phyloP scores from a whole-genome alignment of 30 jellyfish, hydroid and myxozoan genomes.

The Aurelia sp. region DNA sequence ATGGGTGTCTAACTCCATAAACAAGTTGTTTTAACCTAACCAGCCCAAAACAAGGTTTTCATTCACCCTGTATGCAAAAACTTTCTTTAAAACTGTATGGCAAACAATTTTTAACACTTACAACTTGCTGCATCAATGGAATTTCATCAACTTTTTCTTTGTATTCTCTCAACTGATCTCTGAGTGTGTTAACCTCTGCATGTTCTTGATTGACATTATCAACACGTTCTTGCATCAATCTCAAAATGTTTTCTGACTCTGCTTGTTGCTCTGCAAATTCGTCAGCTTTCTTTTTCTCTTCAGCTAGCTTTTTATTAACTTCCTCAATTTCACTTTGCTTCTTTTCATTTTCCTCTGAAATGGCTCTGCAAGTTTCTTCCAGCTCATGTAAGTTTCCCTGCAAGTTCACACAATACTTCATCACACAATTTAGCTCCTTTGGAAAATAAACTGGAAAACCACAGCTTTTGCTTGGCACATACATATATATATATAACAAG shows the following conservation, averaged over 20 bases:
- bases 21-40: no score
- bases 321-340: not conserved
- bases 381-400: slow-evolving; percentile 3
- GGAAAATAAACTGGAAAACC: no score
- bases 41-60: no score
- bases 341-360: slow-evolving; percentile 1
- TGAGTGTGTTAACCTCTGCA: slow-evolving; percentile 13
- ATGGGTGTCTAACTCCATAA: no score
- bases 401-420: not conserved
- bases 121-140: slow-evolving; percentile 55
- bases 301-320: not conserved
- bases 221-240: slow-evolving; percentile 59
- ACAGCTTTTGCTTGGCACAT: no score
- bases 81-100: no score
- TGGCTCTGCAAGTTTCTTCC: slow-evolving; percentile 25
- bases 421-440: not conserved
- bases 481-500: no score
- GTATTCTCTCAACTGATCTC: slow-evolving; percentile 7
- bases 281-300: not conserved
- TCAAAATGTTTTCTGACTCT: slow-evolving; percentile 40
- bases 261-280: slow-evolving; percentile 11
- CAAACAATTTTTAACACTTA: not conserved
- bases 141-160: slow-evolving; percentile 24
- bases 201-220: slow-evolving; percentile 42
- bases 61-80: no score